Percentiles rank a stretch among this genome's conserved stretches.
These are phyloP conservation scores for Pseudococcus longispinus DNA, from an alignment of 2,888 invertebrate species.

Conservation along the genomic window DNA sequence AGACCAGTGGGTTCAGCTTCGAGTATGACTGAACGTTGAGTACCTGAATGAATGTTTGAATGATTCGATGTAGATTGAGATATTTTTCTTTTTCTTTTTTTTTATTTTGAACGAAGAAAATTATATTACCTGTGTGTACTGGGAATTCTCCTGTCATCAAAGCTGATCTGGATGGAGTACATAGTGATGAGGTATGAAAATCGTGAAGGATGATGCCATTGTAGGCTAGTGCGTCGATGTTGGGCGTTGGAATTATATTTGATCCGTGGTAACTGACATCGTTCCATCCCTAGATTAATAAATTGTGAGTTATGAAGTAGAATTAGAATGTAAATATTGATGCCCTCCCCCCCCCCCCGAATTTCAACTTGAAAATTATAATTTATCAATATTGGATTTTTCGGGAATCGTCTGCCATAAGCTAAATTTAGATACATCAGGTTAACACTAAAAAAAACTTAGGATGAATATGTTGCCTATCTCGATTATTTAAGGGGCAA, in stretches of 20 bases:
- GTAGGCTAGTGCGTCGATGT: constrained; percentile 85
- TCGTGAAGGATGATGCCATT: constrained; percentile 84
- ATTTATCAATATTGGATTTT: no score
- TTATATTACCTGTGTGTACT: constrained; percentile 71
- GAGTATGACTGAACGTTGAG: constrained; percentile 66
- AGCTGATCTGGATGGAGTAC: constrained; percentile 84
- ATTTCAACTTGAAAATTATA: no score
- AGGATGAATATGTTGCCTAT: no score
- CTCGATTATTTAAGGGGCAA: no score
- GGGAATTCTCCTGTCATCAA: constrained; percentile 87
- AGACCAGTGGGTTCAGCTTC: constrained; percentile 66
- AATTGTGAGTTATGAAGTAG: background rate
- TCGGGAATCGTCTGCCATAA: no score
- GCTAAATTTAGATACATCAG: no score
- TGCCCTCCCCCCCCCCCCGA: no score
- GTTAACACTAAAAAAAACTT: no score
- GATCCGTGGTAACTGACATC: constrained; percentile 91
- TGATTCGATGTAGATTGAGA: no score
- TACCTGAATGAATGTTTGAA: constrained; percentile 62
- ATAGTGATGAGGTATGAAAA: constrained; percentile 84
- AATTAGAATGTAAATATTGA: background rate
- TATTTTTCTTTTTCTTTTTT: no score
- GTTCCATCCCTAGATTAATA: constrained; percentile 79
- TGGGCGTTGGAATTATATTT: constrained; percentile 85
- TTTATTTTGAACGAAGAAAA: no score